Evolutionary conservation across 2,797 vertebrate genomes (phyloP).

Genomic region (Clarias pachynema): DNA sequence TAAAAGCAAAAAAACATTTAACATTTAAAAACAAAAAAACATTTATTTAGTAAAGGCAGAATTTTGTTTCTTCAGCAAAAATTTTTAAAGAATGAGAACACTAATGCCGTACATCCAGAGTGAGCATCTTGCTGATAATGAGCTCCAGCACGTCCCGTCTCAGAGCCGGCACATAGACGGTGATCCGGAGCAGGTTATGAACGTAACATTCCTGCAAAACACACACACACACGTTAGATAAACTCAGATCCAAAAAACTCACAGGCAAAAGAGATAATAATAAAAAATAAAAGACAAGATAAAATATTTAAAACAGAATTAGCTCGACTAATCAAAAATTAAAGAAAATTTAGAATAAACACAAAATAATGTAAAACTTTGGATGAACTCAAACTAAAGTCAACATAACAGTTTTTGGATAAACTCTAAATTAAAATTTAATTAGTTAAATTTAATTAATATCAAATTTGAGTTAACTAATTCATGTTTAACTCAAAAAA

Average conservation of each 20-base stretch:
- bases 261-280: not conserved
- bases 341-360: not conserved
- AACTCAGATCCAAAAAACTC: not conserved
- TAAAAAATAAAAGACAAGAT: not conserved
- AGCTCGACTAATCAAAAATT: not conserved
- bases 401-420: no score
- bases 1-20: not conserved
- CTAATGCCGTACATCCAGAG: conserved; percentile 85
- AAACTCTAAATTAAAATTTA: not conserved
- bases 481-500: no score
- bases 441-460: not conserved
- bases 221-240: not conserved
- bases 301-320: not conserved
- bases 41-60: not conserved
- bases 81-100: not conserved
- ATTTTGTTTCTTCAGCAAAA: not conserved
- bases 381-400: not conserved
- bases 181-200: conserved; percentile 88
- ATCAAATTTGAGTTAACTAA: no score
- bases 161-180: conserved; percentile 82
- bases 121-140: conserved; percentile 85
- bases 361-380: not conserved
- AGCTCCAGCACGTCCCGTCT: conserved; percentile 87
- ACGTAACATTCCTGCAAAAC: conserved; percentile 89
- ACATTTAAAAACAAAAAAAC: no score